phyloP scores from a whole-genome alignment of 2,888 invertebrate species.

The Galerucella pusilla region DNA sequence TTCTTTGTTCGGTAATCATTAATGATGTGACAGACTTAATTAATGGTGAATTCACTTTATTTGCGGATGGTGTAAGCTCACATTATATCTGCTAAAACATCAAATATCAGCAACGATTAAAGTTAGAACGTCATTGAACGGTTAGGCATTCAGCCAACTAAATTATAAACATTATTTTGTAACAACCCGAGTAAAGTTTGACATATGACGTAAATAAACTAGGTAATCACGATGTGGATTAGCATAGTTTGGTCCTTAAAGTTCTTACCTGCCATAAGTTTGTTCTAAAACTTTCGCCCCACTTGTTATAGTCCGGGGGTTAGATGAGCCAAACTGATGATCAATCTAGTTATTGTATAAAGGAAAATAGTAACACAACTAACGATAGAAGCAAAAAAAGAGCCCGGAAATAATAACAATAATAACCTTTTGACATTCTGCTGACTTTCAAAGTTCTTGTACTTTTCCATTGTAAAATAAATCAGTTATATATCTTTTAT shows the following conservation, averaged over 20 bases:
- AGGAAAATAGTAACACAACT: too few species aligned
- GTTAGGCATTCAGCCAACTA: not conserved
- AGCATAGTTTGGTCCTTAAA: not conserved
- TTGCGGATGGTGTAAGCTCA: too few species aligned
- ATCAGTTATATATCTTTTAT: too few species aligned
- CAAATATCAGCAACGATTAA: too few species aligned
- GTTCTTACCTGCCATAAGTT: not conserved
- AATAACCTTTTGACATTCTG: too few species aligned
- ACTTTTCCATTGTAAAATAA: too few species aligned
- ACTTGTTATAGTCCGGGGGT: not conserved
- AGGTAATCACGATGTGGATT: not conserved
- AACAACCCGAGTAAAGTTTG: not conserved
- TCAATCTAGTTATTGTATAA: not conserved
- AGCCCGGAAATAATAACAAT: too few species aligned
- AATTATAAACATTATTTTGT: not conserved
- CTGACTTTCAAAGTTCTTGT: too few species aligned
- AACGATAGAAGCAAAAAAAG: too few species aligned
- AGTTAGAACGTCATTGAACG: not conserved
- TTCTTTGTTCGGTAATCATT: too few species aligned
- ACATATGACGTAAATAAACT: slow-evolving; percentile 4
- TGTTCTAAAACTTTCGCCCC: not conserved
- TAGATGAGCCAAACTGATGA: not conserved
- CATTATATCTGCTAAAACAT: not conserved
- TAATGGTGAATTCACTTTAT: too few species aligned
- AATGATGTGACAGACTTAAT: too few species aligned